These are phyloP conservation scores for Steatocranus sp. DNA, from an alignment of 2,797 vertebrate species.

Conservation along the genomic window DNA sequence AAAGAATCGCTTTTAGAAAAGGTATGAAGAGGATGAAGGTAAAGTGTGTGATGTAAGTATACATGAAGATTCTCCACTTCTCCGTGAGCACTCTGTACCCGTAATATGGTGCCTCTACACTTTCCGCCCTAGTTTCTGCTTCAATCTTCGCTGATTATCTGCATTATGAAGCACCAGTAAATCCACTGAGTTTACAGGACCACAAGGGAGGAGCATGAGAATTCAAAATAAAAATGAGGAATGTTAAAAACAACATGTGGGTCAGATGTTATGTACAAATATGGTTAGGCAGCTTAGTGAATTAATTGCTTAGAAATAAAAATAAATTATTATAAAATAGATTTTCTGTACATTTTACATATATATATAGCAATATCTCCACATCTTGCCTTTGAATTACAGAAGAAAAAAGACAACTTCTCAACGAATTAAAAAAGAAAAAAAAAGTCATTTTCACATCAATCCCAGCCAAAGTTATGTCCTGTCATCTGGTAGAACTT, in stretches of 20 bases:
- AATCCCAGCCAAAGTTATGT: slow-evolving; percentile 81
- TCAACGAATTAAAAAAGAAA: not conserved
- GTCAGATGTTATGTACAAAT: slow-evolving; percentile 82
- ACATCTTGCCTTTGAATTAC: slow-evolving; percentile 74
- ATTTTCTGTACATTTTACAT: slow-evolving; percentile 99
- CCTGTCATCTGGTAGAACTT: slow-evolving; percentile 84
- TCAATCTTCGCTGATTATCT: slow-evolving; percentile 35
- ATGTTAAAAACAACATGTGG: slow-evolving; percentile 70
- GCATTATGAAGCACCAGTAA: slow-evolving; percentile 61
- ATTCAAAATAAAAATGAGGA: slow-evolving; percentile 61
- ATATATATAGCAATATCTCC: slow-evolving; percentile 79
- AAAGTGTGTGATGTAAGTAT: not conserved
- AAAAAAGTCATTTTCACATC: slow-evolving; percentile 49
- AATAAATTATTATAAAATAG: slow-evolving; percentile 99
- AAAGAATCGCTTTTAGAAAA: slow-evolving; percentile 3
- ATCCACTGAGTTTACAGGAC: slow-evolving; percentile 54
- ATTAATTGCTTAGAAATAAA: slow-evolving; percentile 97
- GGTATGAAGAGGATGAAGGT: not conserved
- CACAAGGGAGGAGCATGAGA: slow-evolving; percentile 23
- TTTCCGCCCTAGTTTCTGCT: not conserved
- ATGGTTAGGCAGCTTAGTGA: slow-evolving; percentile 99
- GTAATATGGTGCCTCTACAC: slow-evolving; percentile 81
- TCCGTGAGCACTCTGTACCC: slow-evolving; percentile 77
- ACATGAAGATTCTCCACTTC: slow-evolving; percentile 37
- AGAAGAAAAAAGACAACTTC: slow-evolving; percentile 46